Evolutionary conservation across 2,797 vertebrate species (phyloP).

Genomic region (Enteromius anoplus): DNA sequence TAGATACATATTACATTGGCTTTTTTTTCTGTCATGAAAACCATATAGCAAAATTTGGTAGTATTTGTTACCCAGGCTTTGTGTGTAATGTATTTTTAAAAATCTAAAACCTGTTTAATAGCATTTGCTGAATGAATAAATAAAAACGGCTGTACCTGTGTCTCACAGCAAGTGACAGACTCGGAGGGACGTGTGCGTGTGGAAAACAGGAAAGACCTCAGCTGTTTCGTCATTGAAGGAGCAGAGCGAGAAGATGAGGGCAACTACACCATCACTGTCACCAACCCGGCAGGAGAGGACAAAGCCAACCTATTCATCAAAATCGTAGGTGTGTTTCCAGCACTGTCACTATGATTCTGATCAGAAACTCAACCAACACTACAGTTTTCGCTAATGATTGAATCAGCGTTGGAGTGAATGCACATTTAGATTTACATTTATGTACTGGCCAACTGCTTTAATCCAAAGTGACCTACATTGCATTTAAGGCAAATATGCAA

Average conservation of each 20-base stretch:
- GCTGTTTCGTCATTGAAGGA: slow-evolving; percentile 89
- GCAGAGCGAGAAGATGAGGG: slow-evolving; percentile 85
- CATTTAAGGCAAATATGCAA: neutral
- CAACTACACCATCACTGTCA: slow-evolving; percentile 84
- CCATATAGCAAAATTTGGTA: neutral
- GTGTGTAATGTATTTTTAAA: neutral
- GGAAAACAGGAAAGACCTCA: slow-evolving; percentile 79
- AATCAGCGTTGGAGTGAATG: neutral
- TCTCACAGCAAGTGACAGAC: slow-evolving; percentile 70
- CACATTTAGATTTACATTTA: neutral
- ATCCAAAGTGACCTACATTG: neutral
- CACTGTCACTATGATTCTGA: neutral
- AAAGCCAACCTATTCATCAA: slow-evolving; percentile 82
- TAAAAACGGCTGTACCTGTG: neutral
- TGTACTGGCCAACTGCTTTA: neutral
- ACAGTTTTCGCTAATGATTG: too few relatives aligned
- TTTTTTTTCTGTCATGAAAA: neutral
- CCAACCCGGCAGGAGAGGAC: slow-evolving; percentile 87
- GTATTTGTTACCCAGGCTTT: neutral
- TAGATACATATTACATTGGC: neutral
- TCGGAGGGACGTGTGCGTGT: slow-evolving; percentile 77
- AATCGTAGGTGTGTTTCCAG: slow-evolving; percentile 83
- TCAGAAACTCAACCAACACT: neutral
- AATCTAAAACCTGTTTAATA: neutral
- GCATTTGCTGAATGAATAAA: neutral